Base-by-base conservation (phyloP, 2,797 vertebrate species). In the Cyprinella venusta region DNA sequence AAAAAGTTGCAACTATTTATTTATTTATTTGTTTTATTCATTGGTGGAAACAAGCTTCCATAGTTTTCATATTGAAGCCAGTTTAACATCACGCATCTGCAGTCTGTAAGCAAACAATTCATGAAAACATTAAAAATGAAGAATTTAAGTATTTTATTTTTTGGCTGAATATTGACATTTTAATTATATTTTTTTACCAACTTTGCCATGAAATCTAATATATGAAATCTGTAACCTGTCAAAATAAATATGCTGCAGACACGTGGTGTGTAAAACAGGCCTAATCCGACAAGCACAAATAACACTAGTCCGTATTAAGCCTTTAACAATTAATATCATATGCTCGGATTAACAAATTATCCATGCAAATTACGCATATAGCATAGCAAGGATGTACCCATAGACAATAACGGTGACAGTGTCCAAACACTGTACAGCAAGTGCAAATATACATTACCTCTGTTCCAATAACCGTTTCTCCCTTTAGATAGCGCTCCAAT, bases 401-500 rank as follows among this genome's bases (percentile, higher is more conserved):
- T 30, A 30, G 61, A 30, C 13, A 52, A 18, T 52, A 63, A 30
- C 8, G 54, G 0, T 48, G 45, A 48, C 15, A 30, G 30, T 63
- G 26, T 15, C 26, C 24, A 63, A 63, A 48, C 12, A 63, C 12
- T 61, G 56, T 61, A 61, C n/a, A 5, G n/a, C 16, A 33, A 33
- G 30, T 33, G 40, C n/a, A 30, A 50, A 42, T 65, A 61, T 26
- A n/a, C 65, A 38, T 67, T 67, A 67, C 33, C 30, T 21, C 8
- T 79, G 33, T 79, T 65, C 88, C 91, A 93, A 94, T 84, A 71
- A 86, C 88, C 89, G 85, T 93, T 93, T 91, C 90, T 94, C 87
- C 94, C 94, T 95, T 91, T 92, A 98, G 98, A 94, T 88, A 86
- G 61, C 86, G 92, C 94, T 85, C 96, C 96, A 30, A 91, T 93